Evolutionary conservation across 2,797 vertebrate species (phyloP), one percentile per base, ranked within the genome.

Genomic region (Spinibarbus caldwelli): DNA sequence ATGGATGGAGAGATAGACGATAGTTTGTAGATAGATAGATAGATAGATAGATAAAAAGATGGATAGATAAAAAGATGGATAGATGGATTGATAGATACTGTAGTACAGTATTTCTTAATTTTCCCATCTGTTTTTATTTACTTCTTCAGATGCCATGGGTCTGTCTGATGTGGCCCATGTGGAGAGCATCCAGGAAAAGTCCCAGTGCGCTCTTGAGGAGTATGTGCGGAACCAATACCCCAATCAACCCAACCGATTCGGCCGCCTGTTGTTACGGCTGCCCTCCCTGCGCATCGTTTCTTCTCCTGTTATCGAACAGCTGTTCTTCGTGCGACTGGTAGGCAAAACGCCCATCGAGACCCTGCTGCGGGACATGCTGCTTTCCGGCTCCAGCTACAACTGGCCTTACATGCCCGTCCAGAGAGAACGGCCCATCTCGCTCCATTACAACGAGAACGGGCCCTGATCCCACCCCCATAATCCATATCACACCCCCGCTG

Each of bases 271-370:
- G 59, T 94, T 97, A 10, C 96, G 96, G 29, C 93, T 97, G 77
- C 97, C 96, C 0, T 97, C 96, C 0, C 93, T 97, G 49, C 96
- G 97, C 84, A 96, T 96, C 29, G 96, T 97, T 83, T 96, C 96
- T 0, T 97, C 96, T 0, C 96, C 96, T 0, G 96, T 97, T 89
- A 97, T 97, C 54, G 96, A 97, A 92, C 96, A 96, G 92, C 95
- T 97, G 87, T 97, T 97, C 90, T 97, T 97, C 7, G 96, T 97
- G 36, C 96, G 96, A 7, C 92, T 97, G 85, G 96, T 97, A 0
- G 97, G 96, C 72, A 97, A 97, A 92, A 97, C 97, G 0, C 97
- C 97, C 86, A 97, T 97, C 75, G 97, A 97, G 93, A 97, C 96
- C 15, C 93, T 97, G 78, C 96, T 97, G 0, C 94, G 96, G 0